These are phyloP conservation scores for Griposia aprilina DNA, from an alignment of 2,888 invertebrate species.

Conservation along the genomic window DNA sequence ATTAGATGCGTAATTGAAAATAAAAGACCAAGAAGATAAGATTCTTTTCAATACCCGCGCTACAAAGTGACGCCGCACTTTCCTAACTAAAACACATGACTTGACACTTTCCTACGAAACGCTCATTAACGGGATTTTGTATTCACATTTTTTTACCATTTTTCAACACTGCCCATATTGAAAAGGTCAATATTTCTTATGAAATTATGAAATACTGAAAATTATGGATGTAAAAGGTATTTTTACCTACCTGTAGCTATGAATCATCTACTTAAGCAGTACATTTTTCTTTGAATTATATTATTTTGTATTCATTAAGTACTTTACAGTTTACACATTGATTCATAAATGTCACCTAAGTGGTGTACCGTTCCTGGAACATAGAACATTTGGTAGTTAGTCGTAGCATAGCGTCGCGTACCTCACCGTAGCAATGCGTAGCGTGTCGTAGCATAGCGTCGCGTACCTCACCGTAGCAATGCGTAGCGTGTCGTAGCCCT, in stretches of 20 bases:
- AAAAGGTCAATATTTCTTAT: conserved; percentile 33
- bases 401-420: conserved; percentile 30
- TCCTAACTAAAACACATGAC: conserved; percentile 47
- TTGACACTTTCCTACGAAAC: conserved; percentile 50
- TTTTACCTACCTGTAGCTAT: neutral
- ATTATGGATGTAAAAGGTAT: conserved; percentile 3
- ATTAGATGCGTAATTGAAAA: conserved; percentile 25
- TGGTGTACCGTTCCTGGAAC: neutral
- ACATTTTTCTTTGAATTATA: neutral
- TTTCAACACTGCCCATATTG: conserved; percentile 39
- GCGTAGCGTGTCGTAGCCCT: conserved; percentile 27
- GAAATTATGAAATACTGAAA: conserved; percentile 31
- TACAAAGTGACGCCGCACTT: conserved; percentile 45
- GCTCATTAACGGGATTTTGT: conserved; percentile 57
- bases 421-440: conserved; percentile 24
- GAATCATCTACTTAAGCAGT: neutral
- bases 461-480: conserved; percentile 35
- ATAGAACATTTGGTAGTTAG: neutral
- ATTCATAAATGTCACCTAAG: neutral
- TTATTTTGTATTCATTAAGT: conserved; percentile 9
- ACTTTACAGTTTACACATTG: neutral
- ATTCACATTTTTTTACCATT: conserved; percentile 52
- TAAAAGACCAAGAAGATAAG: conserved; percentile 36
- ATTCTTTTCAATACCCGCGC: conserved; percentile 28
- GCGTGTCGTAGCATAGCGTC: conserved; percentile 43